Evolutionary conservation across 1,140 invertebrate genomes (phyloP).

Genomic region (Euschistus heros): DNA sequence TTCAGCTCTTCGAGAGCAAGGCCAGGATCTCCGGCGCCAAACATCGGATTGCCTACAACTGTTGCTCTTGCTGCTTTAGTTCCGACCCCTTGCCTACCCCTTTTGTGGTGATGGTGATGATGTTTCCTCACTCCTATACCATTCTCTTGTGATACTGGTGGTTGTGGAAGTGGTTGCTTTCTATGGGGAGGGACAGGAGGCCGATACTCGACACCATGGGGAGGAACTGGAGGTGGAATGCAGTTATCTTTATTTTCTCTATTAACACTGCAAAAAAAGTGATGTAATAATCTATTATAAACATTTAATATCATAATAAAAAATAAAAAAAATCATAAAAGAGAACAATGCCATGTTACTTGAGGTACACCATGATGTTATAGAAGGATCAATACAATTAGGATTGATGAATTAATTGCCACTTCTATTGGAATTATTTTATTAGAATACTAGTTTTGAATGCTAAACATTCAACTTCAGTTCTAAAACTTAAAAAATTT

Average conservation of each 20-base stretch:
- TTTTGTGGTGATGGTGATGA: conserved; percentile 25
- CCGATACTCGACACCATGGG: conserved; percentile 56
- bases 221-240: conserved; percentile 42
- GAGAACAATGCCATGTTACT: no score
- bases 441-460: no score
- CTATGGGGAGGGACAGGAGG: conserved; percentile 73
- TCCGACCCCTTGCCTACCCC: conserved; percentile 23
- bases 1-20: conserved; percentile 61
- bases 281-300: no score
- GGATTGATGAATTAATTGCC: neutral
- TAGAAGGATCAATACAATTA: no score
- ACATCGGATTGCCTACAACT: conserved; percentile 81
- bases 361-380: no score
- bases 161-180: conserved; percentile 36
- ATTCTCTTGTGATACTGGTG: conserved; percentile 33
- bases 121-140: conserved; percentile 16
- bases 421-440: no score
- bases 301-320: no score
- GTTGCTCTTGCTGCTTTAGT: conserved; percentile 46
- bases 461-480: no score
- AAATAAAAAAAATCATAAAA: no score
- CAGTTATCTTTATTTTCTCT: conserved; percentile 3
- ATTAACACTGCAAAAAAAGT: neutral
- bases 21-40: conserved; percentile 37
- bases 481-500: no score